Base-by-base conservation (phyloP, 2,888 invertebrate species). In the Geophilus truncorum region DNA sequence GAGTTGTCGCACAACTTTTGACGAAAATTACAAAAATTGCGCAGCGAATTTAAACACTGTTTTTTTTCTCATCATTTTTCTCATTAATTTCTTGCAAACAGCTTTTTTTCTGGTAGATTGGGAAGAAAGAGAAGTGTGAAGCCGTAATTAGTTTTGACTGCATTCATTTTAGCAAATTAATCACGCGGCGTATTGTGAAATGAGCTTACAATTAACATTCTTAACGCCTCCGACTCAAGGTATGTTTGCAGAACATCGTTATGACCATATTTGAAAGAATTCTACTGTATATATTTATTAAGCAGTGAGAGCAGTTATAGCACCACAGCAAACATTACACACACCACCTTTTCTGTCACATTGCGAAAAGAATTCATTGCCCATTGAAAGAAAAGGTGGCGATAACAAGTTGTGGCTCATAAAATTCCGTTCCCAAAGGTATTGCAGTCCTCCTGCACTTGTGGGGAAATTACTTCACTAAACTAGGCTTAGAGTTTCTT, bases 381-480 rank as follows among this genome's bases (percentile, higher is more conserved):
- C 62, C 62, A 62, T 62, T 62, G 62, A 62, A 25, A 62, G 62
- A 62, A 62, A 62, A 25, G 62, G 62, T 28, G 25, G 62, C 62
- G 62, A 62, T 62, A 62, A 62, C 62, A 62, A 62, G 62, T 62
- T 25, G 62, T 62, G 62, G 62, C 62, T 62, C 62, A 62, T 62
- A 62, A 62, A 62, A 62, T 62, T 62, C 62, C 12, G 2, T 62
- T 62, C 25, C 62, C 62, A 25, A 28, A 1, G 25, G 62, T 62
- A 62, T 62, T 62, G 25, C 62, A 62, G 21, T 7, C 62, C 25
- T 5, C 15, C 25, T 23, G 7, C 18, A 57, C 21, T 23, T 21
- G 57, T 21, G 62, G 12, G 23, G 62, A 62, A 62, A 62, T 62
- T 62, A 62, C 62, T 62, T 25, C 15, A 62, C 62, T 62, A 62